These are phyloP conservation scores for Labeo rohita DNA, from an alignment of 2,113 vertebrate species.

Conservation along the genomic window DNA sequence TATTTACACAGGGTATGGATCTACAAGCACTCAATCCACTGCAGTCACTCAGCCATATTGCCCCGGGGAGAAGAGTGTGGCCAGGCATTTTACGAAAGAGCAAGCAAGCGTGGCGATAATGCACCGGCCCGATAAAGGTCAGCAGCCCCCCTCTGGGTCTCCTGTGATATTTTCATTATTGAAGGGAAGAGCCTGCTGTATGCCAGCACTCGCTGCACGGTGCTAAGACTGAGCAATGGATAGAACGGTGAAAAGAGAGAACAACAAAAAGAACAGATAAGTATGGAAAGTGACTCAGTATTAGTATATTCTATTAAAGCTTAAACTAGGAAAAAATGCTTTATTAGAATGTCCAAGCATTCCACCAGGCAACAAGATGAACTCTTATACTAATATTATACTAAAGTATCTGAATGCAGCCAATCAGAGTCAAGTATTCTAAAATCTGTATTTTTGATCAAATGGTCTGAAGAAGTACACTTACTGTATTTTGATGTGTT, in stretches of 20 bases:
- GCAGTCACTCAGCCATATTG: slow-evolving; percentile 64
- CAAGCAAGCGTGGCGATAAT: slow-evolving; percentile 72
- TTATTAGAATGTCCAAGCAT: not conserved
- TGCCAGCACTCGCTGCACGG: slow-evolving; percentile 47
- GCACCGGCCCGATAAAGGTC: slow-evolving; percentile 74
- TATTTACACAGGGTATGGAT: slow-evolving; percentile 73
- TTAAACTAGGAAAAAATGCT: not conserved
- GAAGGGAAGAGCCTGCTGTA: slow-evolving; percentile 59
- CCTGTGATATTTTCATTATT: slow-evolving; percentile 78
- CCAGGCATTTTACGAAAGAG: slow-evolving; percentile 73
- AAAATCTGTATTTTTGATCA: too few species aligned
- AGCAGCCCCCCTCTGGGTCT: slow-evolving; percentile 71
- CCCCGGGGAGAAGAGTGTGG: slow-evolving; percentile 68
- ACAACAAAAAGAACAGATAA: not conserved
- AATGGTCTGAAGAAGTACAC: too few species aligned
- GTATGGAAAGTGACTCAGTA: not conserved
- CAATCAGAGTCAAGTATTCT: too few species aligned
- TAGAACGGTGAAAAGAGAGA: slow-evolving; percentile 1
- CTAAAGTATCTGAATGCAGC: not conserved
- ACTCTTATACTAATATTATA: not conserved
- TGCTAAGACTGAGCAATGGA: not conserved
- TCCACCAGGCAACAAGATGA: not conserved
- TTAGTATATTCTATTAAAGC: not conserved
- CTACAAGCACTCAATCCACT: slow-evolving; percentile 66
- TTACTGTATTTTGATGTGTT: too few species aligned